These are phyloP conservation scores for Ondatra zibethicus DNA, from an alignment of 2,113 vertebrate genomes.

Conservation along the genomic window DNA sequence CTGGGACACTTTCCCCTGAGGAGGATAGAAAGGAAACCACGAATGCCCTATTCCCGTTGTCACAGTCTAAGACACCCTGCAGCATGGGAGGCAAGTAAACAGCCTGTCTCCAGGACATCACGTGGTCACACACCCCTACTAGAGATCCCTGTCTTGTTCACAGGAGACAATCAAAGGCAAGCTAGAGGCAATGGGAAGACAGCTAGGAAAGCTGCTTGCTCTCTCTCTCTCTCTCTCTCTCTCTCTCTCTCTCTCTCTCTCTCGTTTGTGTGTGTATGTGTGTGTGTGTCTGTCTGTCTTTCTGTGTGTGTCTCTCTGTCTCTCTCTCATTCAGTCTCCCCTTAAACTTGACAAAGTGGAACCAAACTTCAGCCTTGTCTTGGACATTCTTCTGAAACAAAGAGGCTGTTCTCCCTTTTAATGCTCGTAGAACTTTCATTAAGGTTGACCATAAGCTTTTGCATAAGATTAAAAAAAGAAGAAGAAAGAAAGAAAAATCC, in stretches of 20 bases:
- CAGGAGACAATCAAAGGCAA: neutral
- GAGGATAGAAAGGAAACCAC: conserved; percentile 74
- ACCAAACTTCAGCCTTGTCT: conserved; percentile 71
- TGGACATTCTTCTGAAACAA: conserved; percentile 80
- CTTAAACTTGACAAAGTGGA: conserved; percentile 76
- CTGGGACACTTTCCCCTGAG: conserved; percentile 70
- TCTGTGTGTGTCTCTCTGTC: neutral
- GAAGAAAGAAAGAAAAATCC: neutral
- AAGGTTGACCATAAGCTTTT: conserved; percentile 72
- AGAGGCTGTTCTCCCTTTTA: conserved; percentile 73
- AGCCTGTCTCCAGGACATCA: conserved; percentile 56
- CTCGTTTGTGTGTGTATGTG: neutral
- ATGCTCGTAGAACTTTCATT: conserved; percentile 65
- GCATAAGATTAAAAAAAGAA: conserved; percentile 68
- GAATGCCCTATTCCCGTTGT: conserved; percentile 27
- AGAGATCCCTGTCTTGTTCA: conserved; percentile 67
- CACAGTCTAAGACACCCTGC: conserved; percentile 70
- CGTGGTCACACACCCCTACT: neutral
- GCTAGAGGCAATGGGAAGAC: neutral
- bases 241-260: neutral
- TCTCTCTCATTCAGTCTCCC: conserved; percentile 59
- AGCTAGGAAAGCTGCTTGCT: conserved; percentile 52
- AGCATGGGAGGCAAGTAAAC: conserved; percentile 67
- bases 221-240: neutral
- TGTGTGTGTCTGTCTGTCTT: too few species aligned